Base-by-base conservation (phyloP, 2,888 invertebrate genomes). In the Aplocera efformata region DNA sequence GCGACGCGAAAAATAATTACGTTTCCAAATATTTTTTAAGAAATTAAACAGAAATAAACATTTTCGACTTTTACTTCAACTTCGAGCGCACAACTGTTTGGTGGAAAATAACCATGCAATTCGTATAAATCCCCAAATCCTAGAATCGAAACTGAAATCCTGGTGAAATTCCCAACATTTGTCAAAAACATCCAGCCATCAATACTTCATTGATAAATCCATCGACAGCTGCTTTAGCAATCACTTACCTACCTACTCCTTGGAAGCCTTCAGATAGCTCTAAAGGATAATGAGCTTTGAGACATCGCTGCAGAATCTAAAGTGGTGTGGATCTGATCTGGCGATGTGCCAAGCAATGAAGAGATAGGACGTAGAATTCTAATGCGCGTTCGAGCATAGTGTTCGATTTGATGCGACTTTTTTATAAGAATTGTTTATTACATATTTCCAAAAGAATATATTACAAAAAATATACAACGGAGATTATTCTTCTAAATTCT, bases 191-290 rank as follows among this genome's bases (percentile, higher is more conserved):
- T 43, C 39, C 42, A 23, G 33, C 32, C 43, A 43, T 49, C 49
- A 45, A 45, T 45, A 30, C 31, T 34, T 32, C 34, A 42, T 46
- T 49, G 48, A 51, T 42, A 46, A 50, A 50, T 50, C 30, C 39
- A 51, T 21, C 11, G 50, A 45, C 49, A 50, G 44, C 36, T 50
- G 48, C 29, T 38, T 11, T 41, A 37, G 37, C 42, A 39, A 50
- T 43, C 50, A 42, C 42, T 49, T 52, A 11, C 32, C 42, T 48
- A 42, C 42, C 48, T 52, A 11, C 32, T 6, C 30, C 25, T 34
- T 5, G 13, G 13, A 41, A 39, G 31, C 38, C 27, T 40, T 34
- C 11, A 20, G 5, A 11, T 8, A 10, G 21, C 7, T 7, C 10
- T 26, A 41, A 3, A 22, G 21, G n/a, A 41, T 25, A 31, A 31